Conservation (phyloP, 2,113 vertebrate genomes). For the Chloropsis cyanopogon region DNA sequence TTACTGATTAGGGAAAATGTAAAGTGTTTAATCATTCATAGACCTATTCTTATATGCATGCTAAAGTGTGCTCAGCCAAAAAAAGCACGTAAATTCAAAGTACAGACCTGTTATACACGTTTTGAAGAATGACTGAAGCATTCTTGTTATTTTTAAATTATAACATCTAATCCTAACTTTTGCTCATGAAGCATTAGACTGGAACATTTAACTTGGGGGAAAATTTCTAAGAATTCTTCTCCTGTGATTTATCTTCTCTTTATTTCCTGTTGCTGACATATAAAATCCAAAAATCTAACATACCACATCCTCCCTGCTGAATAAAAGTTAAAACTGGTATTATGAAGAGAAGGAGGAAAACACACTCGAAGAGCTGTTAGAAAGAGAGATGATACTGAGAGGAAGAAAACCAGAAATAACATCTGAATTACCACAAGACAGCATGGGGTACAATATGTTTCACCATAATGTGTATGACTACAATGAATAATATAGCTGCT, state of each 20-base stretch:
- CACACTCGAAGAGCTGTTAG: neutral
- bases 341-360: neutral
- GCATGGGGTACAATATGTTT: neutral
- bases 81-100: neutral
- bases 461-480: neutral
- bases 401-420: neutral
- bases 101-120: neutral
- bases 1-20: conserved; percentile 28
- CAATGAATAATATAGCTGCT: neutral
- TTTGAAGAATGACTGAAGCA: neutral
- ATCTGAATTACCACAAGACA: neutral
- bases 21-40: conserved; percentile 27
- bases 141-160: neutral
- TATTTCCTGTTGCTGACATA: neutral
- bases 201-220: neutral
- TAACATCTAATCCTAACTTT: neutral
- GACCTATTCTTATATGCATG: neutral
- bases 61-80: neutral
- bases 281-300: neutral
- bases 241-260: neutral
- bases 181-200: neutral
- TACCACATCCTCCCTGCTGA: neutral
- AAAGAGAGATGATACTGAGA: neutral
- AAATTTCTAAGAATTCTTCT: neutral
- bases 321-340: neutral